These are phyloP conservation scores for Gnathonemus longibarbis DNA, from an alignment of 2,113 vertebrate genomes.

Conservation along the genomic window DNA sequence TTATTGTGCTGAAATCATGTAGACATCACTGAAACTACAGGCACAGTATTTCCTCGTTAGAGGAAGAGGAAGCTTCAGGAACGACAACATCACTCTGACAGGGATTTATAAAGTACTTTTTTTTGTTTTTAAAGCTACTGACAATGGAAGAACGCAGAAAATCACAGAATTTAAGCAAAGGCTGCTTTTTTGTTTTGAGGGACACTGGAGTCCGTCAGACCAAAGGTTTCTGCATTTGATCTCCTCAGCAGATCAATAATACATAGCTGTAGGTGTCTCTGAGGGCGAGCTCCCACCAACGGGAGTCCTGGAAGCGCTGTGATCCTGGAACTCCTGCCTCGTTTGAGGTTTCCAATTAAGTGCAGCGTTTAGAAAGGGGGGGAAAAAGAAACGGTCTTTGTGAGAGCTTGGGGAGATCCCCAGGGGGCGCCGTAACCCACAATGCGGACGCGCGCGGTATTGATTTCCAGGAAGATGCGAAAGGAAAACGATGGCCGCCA, in stretches of 20 bases:
- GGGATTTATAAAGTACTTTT: not conserved
- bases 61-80: not conserved
- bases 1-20: not conserved
- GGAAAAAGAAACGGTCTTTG: slow-evolving; percentile 26
- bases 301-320: slow-evolving; percentile 38
- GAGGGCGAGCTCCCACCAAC: slow-evolving; percentile 35
- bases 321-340: slow-evolving; percentile 26
- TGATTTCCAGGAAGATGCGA: slow-evolving; percentile 61
- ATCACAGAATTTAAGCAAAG: not conserved
- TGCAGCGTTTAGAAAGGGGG: slow-evolving; percentile 39
- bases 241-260: slow-evolving; percentile 60
- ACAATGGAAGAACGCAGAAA: not conserved
- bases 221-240: slow-evolving; percentile 48
- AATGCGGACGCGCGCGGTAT: slow-evolving; percentile 54
- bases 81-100: not conserved
- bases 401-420: slow-evolving; percentile 34
- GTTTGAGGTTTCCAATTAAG: slow-evolving; percentile 55
- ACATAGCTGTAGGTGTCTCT: slow-evolving; percentile 54
- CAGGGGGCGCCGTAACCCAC: slow-evolving; percentile 57
- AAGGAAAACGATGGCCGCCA: slow-evolving; percentile 58
- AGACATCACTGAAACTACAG: not conserved
- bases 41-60: not conserved
- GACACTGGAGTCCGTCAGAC: slow-evolving; percentile 20
- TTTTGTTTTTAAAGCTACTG: not conserved
- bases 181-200: slow-evolving; percentile 13